Base-by-base conservation (phyloP, 2,797 vertebrate species). In the Oophaga sylvatica region DNA sequence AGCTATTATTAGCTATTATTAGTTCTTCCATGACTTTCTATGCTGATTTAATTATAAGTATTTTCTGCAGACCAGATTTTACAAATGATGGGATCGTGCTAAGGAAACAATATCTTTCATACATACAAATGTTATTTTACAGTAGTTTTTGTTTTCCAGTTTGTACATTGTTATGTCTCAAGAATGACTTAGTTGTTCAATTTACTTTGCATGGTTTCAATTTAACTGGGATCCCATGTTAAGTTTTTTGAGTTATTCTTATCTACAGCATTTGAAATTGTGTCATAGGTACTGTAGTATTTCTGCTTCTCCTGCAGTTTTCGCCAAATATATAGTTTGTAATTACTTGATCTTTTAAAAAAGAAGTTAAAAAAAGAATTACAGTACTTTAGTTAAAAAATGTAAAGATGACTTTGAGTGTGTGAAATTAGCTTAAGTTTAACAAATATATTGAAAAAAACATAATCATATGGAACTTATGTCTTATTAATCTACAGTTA, bases 81-180 rank as follows among this genome's bases (percentile, higher is more conserved):
- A 77, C 45, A 77, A 77, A 48, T 75, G 41, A 45, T 48, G 5
- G 53, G 48, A n/a, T 26, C 16, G 12, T 56, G 12, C 48, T 15
- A 77, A 26, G 6, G 11, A 77, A 77, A 77, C 48, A 77, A 16
- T 77, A 45, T 56, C 48, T 77, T 26, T 56, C 48, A 77, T 16
- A 56, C 75, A 77, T 48, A 26, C 75, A 56, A 0, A 56, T 56
- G 16, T 56, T 53, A 77, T 56, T 20, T 80, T 62, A 60, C 78
- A 77, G 75, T 77, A 77, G 75, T 77, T 77, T 56, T 60, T 57
- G 77, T 35, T 60, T 31, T 80, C 59, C 56, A 80, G 57, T 59
- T 80, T 80, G 57, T 20, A 62, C 75, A 63, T 35, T 80, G 57
- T 60, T 57, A 16, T 80, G n/a, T 56, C 22, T 76, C 45, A 16